phyloP scores from a whole-genome alignment of 1,140 invertebrate genomes.

The Antheraea pernyi region DNA sequence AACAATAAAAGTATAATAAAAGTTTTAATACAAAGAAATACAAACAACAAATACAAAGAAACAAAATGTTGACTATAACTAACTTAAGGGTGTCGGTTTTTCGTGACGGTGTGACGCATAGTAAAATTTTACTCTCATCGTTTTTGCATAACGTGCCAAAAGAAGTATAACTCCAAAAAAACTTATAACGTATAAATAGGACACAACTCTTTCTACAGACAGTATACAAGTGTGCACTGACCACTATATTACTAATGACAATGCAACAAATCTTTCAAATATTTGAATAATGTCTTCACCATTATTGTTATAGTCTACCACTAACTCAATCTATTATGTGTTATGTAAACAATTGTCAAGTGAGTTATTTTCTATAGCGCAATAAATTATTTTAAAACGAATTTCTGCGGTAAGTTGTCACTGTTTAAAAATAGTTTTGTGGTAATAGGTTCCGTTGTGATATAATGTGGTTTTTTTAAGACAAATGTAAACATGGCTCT shows the following conservation, averaged over 20 bases:
- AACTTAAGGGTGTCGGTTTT: too few relatives aligned
- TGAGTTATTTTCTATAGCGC: not conserved
- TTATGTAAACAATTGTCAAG: constrained; percentile 2
- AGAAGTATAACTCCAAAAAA: too few relatives aligned
- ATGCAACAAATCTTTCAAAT: constrained; percentile 1
- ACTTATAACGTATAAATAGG: too few relatives aligned
- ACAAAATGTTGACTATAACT: too few relatives aligned
- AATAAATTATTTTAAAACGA: constrained; percentile 17
- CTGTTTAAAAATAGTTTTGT: constrained; percentile 1
- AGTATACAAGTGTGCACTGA: not conserved
- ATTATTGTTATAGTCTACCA: constrained; percentile 4
- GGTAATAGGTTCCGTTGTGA: not conserved
- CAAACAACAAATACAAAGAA: too few relatives aligned
- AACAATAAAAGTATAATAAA: too few relatives aligned
- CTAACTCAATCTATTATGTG: not conserved
- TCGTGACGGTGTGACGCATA: too few relatives aligned
- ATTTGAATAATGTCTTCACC: not conserved
- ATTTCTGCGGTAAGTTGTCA: constrained; percentile 17
- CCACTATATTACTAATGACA: not conserved
- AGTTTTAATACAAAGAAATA: too few relatives aligned
- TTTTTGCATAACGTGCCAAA: too few relatives aligned
- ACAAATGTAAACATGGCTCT: not conserved
- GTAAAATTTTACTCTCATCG: too few relatives aligned
- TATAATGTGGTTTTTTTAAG: not conserved
- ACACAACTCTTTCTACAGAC: too few relatives aligned